Percentiles rank a stretch among this genome's conserved stretches.
Evolutionary conservation across 2,888 invertebrate species (phyloP).

Genomic region (Cosmorhoe ocellata): DNA sequence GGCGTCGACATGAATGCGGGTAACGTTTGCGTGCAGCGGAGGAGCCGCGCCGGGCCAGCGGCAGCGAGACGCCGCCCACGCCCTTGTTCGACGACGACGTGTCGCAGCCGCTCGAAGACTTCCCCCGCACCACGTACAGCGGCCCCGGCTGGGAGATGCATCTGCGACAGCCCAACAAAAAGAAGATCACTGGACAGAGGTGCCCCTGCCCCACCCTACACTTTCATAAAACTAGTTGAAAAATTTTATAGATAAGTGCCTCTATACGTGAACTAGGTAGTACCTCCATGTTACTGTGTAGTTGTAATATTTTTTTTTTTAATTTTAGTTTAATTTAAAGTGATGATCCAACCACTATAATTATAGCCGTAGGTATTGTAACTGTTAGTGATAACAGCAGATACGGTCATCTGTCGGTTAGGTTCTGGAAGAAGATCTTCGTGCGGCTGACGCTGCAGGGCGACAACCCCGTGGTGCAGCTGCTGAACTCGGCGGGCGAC

Average conservation of each 20-base stretch:
- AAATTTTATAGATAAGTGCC: too few species aligned
- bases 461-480: conserved; percentile 92
- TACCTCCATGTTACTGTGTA: too few species aligned
- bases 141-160: conserved; percentile 98
- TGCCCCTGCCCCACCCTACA: neutral
- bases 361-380: too few species aligned
- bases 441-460: conserved; percentile 90
- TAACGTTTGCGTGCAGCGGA: conserved; percentile 34
- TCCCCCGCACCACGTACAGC: conserved; percentile 88
- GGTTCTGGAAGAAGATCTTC: conserved; percentile 98
- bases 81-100: conserved; percentile 97
- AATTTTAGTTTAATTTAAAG: too few species aligned
- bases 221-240: too few species aligned
- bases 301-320: too few species aligned
- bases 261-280: too few species aligned
- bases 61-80: conserved; percentile 91
- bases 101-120: conserved; percentile 95
- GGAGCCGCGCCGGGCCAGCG: conserved; percentile 47
- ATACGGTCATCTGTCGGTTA: too few species aligned
- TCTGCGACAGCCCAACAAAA: conserved; percentile 96
- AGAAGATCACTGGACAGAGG: conserved; percentile 96
- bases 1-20: too few species aligned
- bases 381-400: too few species aligned
- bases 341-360: too few species aligned
- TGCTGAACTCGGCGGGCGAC: conserved; percentile 91